Evolutionary conservation across 2,113 vertebrate genomes (phyloP).

Genomic region (Pterocles orientalis): DNA sequence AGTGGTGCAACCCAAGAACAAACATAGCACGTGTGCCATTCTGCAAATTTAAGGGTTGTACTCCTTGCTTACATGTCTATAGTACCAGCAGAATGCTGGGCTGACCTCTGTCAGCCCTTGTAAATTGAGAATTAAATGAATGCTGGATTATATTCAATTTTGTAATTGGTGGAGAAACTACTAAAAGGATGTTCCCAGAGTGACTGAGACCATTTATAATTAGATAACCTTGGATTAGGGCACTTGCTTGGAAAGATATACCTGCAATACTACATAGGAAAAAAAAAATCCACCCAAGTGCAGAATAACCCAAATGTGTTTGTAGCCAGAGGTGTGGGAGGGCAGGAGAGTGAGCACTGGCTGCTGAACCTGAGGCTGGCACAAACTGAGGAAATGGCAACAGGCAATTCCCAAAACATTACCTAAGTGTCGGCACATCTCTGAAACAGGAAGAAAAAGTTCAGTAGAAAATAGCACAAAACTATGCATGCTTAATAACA

Average conservation of each 20-base stretch:
- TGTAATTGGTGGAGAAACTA: background rate
- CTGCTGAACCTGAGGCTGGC: background rate
- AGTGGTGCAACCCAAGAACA: background rate
- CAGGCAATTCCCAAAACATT: background rate
- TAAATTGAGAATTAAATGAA: background rate
- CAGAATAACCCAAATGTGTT: background rate
- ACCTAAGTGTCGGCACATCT: background rate
- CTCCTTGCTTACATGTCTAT: background rate
- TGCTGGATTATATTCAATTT: background rate
- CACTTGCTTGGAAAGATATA: background rate
- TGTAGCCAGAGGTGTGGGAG: background rate
- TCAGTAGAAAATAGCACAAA: background rate
- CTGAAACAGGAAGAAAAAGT: background rate
- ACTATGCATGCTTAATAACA: background rate
- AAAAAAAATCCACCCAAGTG: background rate
- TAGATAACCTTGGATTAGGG: background rate
- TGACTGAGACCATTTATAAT: background rate
- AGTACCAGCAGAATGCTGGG: background rate
- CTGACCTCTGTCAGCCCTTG: background rate
- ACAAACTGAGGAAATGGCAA: background rate
- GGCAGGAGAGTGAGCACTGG: background rate
- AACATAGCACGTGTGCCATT: fast-evolving
- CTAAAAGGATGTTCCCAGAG: background rate
- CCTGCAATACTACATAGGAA: background rate
- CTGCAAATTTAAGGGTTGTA: background rate